Conservation (phyloP, 2,888 invertebrate species). For the Leptodirus hochenwartii region DNA sequence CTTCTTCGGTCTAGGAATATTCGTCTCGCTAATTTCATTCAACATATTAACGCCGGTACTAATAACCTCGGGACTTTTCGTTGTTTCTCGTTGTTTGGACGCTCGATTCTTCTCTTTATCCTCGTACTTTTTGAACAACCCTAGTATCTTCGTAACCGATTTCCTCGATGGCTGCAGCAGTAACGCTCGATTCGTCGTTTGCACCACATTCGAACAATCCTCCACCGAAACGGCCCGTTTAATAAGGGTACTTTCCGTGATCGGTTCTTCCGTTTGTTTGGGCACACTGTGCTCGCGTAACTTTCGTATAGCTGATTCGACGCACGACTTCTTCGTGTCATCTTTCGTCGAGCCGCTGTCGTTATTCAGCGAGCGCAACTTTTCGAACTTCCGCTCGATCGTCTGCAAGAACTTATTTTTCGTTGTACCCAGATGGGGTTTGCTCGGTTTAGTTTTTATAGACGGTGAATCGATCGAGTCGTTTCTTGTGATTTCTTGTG, state of each 20-base stretch:
- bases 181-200: too few relatives aligned
- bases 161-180: slow-evolving; percentile 41
- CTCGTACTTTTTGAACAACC: slow-evolving; percentile 57
- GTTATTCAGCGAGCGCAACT: slow-evolving; percentile 29
- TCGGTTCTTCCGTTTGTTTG: slow-evolving; percentile 26
- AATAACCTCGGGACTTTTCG: too few relatives aligned
- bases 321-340: slow-evolving; percentile 20
- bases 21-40: slow-evolving; percentile 16
- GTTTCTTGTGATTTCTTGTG: slow-evolving; percentile 13
- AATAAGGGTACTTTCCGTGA: slow-evolving; percentile 47
- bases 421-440: slow-evolving; percentile 8
- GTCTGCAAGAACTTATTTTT: slow-evolving; percentile 45
- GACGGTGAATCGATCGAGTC: slow-evolving; percentile 8
- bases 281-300: slow-evolving; percentile 51
- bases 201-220: slow-evolving; percentile 36
- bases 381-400: slow-evolving; percentile 60
- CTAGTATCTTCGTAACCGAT: slow-evolving; percentile 56
- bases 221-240: slow-evolving; percentile 57
- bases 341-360: slow-evolving; percentile 21
- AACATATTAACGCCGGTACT: slow-evolving; percentile 7
- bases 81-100: slow-evolving; percentile 8
- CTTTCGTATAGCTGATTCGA: slow-evolving; percentile 36
- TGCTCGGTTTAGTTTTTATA: slow-evolving; percentile 1
- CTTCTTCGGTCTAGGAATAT: slow-evolving; percentile 7
- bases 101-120: slow-evolving; percentile 18